Evolutionary conservation across 2,888 invertebrate species (phyloP).

Genomic region (Amphipyra tragopoginis): DNA sequence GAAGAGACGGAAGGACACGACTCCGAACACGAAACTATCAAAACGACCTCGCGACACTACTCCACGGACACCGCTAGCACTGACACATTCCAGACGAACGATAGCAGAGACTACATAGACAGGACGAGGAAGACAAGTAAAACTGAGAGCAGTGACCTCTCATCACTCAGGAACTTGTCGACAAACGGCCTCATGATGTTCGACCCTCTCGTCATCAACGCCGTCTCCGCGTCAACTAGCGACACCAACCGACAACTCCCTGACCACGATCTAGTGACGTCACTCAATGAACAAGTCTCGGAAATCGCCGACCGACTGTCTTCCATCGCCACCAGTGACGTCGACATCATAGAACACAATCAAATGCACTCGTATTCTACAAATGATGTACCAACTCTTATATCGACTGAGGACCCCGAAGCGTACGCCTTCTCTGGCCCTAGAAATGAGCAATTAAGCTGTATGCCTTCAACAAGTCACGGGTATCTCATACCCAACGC

Average conservation of each 20-base stretch:
- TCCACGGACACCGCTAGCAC: constrained; percentile 71
- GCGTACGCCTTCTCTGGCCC: constrained; percentile 71
- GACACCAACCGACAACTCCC: constrained; percentile 79
- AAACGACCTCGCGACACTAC: constrained; percentile 49
- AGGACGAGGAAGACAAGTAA: constrained; percentile 78
- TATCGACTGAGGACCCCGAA: constrained; percentile 75
- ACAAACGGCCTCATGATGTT: constrained; percentile 87
- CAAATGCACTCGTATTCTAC: constrained; percentile 85
- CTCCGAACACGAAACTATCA: constrained; percentile 56
- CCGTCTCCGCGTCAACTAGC: constrained; percentile 72
- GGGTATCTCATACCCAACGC: constrained; percentile 91
- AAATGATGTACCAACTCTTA: constrained; percentile 81
- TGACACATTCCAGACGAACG: constrained; percentile 79
- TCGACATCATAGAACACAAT: constrained; percentile 74
- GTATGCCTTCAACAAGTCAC: constrained; percentile 91
- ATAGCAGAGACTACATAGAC: constrained; percentile 63
- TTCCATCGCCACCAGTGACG: constrained; percentile 78
- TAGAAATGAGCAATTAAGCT: constrained; percentile 83
- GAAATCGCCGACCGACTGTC: constrained; percentile 86
- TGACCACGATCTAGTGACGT: constrained; percentile 84
- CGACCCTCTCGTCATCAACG: constrained; percentile 85
- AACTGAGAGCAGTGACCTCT: constrained; percentile 77
- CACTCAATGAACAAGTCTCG: constrained; percentile 86
- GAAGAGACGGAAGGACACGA: constrained; percentile 69
- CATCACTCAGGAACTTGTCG: constrained; percentile 83